These are phyloP conservation scores for Sesamia inferens DNA, from an alignment of 2,888 invertebrate species.

Conservation along the genomic window DNA sequence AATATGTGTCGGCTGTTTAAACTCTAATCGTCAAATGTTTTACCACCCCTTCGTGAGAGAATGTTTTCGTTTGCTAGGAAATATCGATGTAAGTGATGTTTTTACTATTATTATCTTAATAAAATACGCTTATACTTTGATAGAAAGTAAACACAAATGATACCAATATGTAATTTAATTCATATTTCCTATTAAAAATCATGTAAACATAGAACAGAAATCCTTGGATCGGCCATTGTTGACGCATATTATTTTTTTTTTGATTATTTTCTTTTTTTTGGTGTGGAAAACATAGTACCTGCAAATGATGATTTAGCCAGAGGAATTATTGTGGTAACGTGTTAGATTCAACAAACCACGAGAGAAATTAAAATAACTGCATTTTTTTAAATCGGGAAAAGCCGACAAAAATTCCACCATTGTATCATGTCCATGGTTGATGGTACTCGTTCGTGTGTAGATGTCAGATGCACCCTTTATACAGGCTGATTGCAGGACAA, in stretches of 20 bases:
- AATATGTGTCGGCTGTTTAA: constrained; percentile 86
- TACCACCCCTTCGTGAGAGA: constrained; percentile 76
- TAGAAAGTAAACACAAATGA: neutral
- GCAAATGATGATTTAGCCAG: too few species aligned
- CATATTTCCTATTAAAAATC: constrained; percentile 57
- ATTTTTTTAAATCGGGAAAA: too few species aligned
- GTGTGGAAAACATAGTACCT: too few species aligned
- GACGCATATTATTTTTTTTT: constrained; percentile 27
- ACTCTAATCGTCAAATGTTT: constrained; percentile 84
- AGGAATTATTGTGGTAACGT: neutral
- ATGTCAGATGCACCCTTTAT: too few species aligned
- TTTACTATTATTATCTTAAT: neutral
- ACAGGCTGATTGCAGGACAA: too few species aligned
- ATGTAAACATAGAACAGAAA: constrained; percentile 82
- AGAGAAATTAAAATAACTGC: too few species aligned
- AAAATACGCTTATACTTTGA: neutral
- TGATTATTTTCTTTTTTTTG: neutral
- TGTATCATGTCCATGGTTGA: too few species aligned
- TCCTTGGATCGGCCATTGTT: constrained; percentile 79
- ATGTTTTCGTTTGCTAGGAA: constrained; percentile 78
- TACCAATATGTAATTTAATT: constrained; percentile 53
- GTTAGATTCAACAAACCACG: too few species aligned
- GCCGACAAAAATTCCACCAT: too few species aligned
- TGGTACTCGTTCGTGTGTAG: too few species aligned
- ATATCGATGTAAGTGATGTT: constrained; percentile 83